A percentile compares a stretch with the other conserved stretches of the same genome.
Evolutionary conservation across 2,888 invertebrate species (phyloP).

Genomic region (Cataglyphis altisquamis): DNA sequence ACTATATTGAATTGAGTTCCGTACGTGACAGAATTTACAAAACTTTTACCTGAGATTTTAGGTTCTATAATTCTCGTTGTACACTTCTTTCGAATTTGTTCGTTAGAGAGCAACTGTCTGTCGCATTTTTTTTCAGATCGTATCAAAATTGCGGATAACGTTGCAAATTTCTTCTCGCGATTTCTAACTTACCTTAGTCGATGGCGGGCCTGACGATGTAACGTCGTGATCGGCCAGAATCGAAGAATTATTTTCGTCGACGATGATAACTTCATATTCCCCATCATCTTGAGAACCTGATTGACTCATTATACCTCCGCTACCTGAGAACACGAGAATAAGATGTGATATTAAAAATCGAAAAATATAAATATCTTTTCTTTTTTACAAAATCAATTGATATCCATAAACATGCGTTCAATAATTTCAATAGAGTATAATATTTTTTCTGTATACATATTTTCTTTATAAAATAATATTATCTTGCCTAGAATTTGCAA

Average conservation of each 20-base stretch:
- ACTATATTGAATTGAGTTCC: conserved; percentile 34
- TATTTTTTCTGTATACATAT: background rate
- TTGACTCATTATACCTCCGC: conserved; percentile 84
- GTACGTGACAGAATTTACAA: conserved; percentile 57
- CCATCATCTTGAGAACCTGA: conserved; percentile 90
- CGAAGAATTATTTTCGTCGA: conserved; percentile 95
- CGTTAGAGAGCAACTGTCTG: conserved; percentile 48
- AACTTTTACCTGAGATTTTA: conserved; percentile 73
- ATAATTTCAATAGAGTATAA: conserved; percentile 42
- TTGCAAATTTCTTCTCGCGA: background rate
- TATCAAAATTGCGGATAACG: conserved; percentile 30
- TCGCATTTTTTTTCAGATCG: conserved; percentile 59
- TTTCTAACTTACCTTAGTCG: conserved; percentile 91
- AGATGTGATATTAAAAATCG: conserved; percentile 34
- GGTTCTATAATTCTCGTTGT: conserved; percentile 67
- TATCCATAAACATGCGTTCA: conserved; percentile 70
- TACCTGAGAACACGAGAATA: conserved; percentile 79
- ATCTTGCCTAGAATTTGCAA: conserved; percentile 45
- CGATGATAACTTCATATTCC: conserved; percentile 96
- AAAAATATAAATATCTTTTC: background rate
- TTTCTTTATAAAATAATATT: conserved; percentile 17
- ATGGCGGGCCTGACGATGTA: conserved; percentile 91
- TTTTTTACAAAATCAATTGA: conserved; percentile 64
- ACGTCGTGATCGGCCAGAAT: conserved; percentile 93
- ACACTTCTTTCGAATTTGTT: conserved; percentile 63